A percentile compares a stretch with the other conserved stretches of the same genome.
These are phyloP conservation scores for Pangasianodon gigas DNA, from an alignment of 2,113 vertebrate species.

Conservation along the genomic window DNA sequence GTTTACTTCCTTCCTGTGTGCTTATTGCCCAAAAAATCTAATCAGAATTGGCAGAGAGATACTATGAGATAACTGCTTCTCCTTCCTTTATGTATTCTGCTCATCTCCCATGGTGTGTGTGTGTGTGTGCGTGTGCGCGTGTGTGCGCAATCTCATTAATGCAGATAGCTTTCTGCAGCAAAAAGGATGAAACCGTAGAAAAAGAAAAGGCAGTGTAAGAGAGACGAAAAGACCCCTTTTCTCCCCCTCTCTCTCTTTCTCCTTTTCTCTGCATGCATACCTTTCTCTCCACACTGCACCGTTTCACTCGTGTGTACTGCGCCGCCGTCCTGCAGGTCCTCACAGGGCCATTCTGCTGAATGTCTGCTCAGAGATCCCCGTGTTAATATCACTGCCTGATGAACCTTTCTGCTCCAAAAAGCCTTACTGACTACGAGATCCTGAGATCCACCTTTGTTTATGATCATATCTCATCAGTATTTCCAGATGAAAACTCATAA, in stretches of 20 bases:
- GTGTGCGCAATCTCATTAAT: conserved; percentile 47
- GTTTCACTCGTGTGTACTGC: background rate
- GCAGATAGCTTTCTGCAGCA: conserved; percentile 47
- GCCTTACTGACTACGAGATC: background rate
- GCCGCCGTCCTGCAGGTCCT: conserved; percentile 23
- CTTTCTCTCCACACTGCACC: background rate
- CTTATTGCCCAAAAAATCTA: conserved; percentile 11
- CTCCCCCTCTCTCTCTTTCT: background rate
- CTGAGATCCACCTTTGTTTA: background rate
- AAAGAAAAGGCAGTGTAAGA: conserved; percentile 6
- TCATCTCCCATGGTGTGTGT: background rate
- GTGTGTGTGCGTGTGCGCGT: conserved; percentile 29
- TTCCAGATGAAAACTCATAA: background rate
- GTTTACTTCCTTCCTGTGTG: background rate
- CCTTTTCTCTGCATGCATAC: background rate
- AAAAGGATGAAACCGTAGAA: conserved; percentile 24
- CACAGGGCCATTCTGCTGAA: conserved; percentile 27
- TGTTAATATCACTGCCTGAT: conserved; percentile 43
- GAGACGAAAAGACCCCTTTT: conserved; percentile 18
- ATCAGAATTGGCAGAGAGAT: conserved; percentile 33
- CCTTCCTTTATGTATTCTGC: conserved; percentile 43
- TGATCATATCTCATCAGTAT: background rate
- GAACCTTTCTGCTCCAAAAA: conserved; percentile 24
- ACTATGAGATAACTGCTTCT: background rate
- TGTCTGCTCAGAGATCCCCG: conserved; percentile 41